Base-by-base conservation (phyloP, 1,140 invertebrate genomes). In the Lysiphlebus fabarum region DNA sequence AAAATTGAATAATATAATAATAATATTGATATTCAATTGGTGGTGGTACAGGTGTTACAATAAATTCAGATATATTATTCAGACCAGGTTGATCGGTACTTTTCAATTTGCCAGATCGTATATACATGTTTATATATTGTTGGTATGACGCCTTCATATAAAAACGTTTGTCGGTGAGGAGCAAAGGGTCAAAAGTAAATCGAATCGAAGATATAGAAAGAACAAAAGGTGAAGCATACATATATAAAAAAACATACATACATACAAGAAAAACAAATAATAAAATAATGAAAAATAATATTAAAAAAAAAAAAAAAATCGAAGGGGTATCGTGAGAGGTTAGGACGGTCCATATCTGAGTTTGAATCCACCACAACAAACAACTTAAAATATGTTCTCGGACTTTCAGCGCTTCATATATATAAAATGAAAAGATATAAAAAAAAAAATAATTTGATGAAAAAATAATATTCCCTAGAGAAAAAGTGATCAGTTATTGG, bases 11-110 rank as follows among this genome's bases (percentile, higher is more conserved):
- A 47, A 26, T 26, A 26, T 26, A 1, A 26, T 26, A 26, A 26
- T 26, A 26, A 26, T 26, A 26, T 26, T 4, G 17, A 59, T 38
- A 56, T 59, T 37, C 53, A 40, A 56, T 59, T 50, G 59, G 56
- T 61, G 59, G 56, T 61, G 64, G 65, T 65, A 61, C 56, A 75
- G 73, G 75, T 79, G 77, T 79, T 77, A 73, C 70, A 72, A 79
- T 79, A 77, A 79, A 79, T 79, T 75, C 70, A 73, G 64, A 79
- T 79, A 79, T 79, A 75, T 79, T 79, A 79, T 79, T 79, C 76
- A 79, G 69, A 70, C 75, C 69, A 55, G 73, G 63, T 68, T 74
- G 76, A 77, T 77, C 73, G 74, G 73, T 72, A 76, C 70, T 77
- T 79, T 79, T 79, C 76, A 79, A 79, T 79, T 79, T 77, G 76